phyloP scores from a whole-genome alignment of 2,113 vertebrate genomes.

The Petaurus breviceps region DNA sequence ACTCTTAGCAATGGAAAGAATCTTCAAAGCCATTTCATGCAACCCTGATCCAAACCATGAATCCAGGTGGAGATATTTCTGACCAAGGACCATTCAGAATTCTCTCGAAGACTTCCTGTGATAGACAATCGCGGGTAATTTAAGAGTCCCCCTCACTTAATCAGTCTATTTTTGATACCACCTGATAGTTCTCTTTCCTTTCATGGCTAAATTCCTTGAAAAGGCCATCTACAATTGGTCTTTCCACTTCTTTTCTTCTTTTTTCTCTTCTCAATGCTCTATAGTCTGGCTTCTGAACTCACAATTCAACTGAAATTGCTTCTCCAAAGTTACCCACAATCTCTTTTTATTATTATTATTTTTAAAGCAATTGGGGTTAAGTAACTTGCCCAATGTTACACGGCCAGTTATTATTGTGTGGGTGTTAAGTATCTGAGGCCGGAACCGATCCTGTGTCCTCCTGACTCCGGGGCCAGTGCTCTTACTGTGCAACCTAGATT shows the following conservation, averaged over 20 bases:
- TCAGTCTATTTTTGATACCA: neutral
- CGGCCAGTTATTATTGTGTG: too few relatives aligned
- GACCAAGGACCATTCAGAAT: neutral
- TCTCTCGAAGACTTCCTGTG: neutral
- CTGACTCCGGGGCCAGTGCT: too few relatives aligned
- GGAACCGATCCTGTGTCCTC: too few relatives aligned
- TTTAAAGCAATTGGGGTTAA: too few relatives aligned
- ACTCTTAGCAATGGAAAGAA: neutral
- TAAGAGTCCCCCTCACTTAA: neutral
- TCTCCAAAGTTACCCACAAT: neutral
- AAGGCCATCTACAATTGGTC: neutral
- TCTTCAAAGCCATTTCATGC: neutral
- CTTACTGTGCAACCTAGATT: too few relatives aligned
- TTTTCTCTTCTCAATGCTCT: neutral
- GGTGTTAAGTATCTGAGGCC: too few relatives aligned
- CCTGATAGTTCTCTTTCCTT: neutral
- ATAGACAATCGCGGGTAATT: neutral
- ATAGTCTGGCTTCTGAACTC: neutral
- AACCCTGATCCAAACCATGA: neutral
- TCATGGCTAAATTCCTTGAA: neutral
- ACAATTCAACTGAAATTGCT: neutral
- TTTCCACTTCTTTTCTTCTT: neutral
- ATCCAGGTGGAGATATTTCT: neutral
- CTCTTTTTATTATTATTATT: too few relatives aligned
- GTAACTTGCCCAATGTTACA: too few relatives aligned